Conservation (phyloP, 2,888 invertebrate species). For the Eulithis prunata region DNA sequence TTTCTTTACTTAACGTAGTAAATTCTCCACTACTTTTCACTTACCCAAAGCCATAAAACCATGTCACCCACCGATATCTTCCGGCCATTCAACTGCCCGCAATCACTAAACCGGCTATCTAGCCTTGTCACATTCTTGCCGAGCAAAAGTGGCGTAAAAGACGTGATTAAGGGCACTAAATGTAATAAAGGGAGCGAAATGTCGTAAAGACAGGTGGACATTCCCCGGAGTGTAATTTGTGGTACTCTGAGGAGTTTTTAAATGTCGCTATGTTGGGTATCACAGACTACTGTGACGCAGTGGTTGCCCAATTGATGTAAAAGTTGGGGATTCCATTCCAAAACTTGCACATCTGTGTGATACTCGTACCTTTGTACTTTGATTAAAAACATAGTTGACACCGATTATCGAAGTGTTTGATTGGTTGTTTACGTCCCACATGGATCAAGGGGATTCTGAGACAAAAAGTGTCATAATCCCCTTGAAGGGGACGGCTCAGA, state of each 20-base stretch:
- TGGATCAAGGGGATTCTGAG: no score
- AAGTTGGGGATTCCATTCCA: no score
- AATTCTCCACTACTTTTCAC: neutral
- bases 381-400: no score
- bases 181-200: constrained; percentile 38
- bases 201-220: constrained; percentile 25
- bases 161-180: constrained; percentile 37
- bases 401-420: no score
- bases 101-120: constrained; percentile 34
- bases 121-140: constrained; percentile 32
- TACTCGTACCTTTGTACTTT: no score
- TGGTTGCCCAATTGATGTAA: no score
- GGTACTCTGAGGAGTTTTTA: constrained; percentile 1
- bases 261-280: neutral
- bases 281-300: neutral
- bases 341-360: no score
- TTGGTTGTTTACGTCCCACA: no score
- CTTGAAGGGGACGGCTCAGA: no score
- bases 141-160: constrained; percentile 34
- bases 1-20: neutral
- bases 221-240: constrained; percentile 19
- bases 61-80: constrained; percentile 9
- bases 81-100: constrained; percentile 14
- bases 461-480: no score
- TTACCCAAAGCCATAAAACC: constrained; percentile 17